Evolutionary conservation across 2,113 vertebrate species (phyloP), one percentile per base, ranked within the genome.

Genomic region (Corythoichthys intestinalis): DNA sequence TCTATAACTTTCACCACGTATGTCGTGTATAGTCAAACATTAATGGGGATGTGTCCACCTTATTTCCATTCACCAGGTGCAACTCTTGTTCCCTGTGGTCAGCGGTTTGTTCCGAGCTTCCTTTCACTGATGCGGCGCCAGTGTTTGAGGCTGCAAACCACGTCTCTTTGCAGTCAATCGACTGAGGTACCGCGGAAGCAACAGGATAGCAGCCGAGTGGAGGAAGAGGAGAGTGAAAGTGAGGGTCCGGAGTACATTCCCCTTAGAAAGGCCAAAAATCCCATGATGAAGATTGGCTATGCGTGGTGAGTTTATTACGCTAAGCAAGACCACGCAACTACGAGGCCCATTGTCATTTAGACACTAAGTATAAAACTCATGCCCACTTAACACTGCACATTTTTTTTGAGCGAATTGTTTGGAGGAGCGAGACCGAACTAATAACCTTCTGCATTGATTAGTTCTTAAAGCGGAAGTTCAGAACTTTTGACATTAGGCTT

Each of bases 251-350:
- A 94, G 54, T 96, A 97, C 81, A 94, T 95, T 63, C 94, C 95
- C 3, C 90, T 81, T 1, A 93, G 75, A 64, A 94, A 92, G 73
- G 94, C 83, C 9, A 95, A 92, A 87, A 97, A 95, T 78, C 94
- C 96, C 3, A 95, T 97, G 95, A 93, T 89, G 81, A 88, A 85
- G 0, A 90, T 99, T 48, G 95, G 93, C 62, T 92, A 94, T 70
- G 96, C 96, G 28, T 99, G 97, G 96, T 98, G 82, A 94, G 93
- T 66, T 2, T 57, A 28, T 13, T 39, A 49, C 11, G 9, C 41
- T 8, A 44, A 44, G 41, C 3, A 44, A 44, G 41, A 7, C 41
- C 41, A 44, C 9, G 41, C 9, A 44, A 44, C 41, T 44, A 41
- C 6, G 41, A 44, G 41, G 5, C 41, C 41, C 9, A 44, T 44